phyloP scores from a whole-genome alignment of 2,797 vertebrate genomes.

The Onychomys torridus region DNA sequence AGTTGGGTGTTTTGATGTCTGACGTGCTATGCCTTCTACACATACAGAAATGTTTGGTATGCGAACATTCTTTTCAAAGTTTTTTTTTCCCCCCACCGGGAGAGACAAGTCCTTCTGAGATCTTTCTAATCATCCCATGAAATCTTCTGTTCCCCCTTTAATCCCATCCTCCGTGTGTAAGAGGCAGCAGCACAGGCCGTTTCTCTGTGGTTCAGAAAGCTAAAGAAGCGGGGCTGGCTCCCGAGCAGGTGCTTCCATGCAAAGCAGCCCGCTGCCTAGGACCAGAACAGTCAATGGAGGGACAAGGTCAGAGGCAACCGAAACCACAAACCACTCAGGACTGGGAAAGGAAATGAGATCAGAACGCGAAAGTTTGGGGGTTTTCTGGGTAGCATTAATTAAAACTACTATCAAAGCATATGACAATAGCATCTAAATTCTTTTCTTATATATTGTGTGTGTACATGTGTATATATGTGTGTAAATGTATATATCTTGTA shows the following conservation, averaged over 20 bases:
- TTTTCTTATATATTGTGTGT: not conserved
- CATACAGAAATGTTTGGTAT: not conserved
- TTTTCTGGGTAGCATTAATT: not conserved
- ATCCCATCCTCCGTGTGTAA: not conserved
- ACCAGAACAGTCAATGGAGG: not conserved
- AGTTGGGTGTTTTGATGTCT: not conserved
- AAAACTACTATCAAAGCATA: not conserved
- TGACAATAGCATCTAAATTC: not conserved
- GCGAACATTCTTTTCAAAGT: not conserved
- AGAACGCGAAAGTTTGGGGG: constrained; percentile 22
- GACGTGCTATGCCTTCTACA: not conserved
- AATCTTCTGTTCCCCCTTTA: constrained; percentile 4
- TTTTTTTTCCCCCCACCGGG: not conserved
- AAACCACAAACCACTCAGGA: not conserved
- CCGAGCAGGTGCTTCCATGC: not conserved
- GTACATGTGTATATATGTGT: not conserved
- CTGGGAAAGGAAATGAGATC: not conserved
- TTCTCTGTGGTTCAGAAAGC: not conserved
- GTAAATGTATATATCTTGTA: not conserved
- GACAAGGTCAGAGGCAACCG: not conserved
- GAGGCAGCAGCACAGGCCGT: not conserved
- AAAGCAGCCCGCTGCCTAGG: not conserved
- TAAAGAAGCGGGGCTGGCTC: not conserved
- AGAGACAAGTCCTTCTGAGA: not conserved
- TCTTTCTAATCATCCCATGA: constrained; percentile 18